Evolutionary conservation across 2,797 vertebrate species (phyloP).

Genomic region (Artibeus lituratus): DNA sequence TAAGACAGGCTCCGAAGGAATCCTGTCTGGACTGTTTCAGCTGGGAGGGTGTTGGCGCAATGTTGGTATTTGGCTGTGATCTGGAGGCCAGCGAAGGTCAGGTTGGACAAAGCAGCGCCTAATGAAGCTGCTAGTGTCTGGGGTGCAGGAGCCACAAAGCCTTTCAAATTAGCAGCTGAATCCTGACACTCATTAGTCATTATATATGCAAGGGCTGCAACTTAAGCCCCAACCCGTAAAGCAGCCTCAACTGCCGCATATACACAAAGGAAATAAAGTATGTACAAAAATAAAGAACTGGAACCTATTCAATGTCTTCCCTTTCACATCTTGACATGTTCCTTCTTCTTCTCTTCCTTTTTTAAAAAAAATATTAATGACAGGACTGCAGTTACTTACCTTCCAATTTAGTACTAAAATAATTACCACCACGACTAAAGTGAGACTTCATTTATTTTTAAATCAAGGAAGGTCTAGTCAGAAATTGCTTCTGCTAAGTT

Average conservation of each 20-base stretch:
- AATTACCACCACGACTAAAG: conserved; percentile 54
- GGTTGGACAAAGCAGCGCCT: conserved; percentile 63
- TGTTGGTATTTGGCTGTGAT: conserved; percentile 73
- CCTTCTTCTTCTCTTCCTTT: conserved; percentile 13
- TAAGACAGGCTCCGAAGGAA: conserved; percentile 45
- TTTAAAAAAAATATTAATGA: conserved; percentile 30
- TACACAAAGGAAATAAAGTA: conserved; percentile 35
- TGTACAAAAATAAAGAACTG: conserved; percentile 16
- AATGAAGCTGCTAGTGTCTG: conserved; percentile 66
- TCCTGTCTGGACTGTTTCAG: conserved; percentile 71
- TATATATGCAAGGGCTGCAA: conserved; percentile 38
- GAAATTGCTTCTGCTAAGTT: conserved; percentile 70
- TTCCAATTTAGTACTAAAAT: conserved; percentile 64
- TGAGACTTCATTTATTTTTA: conserved; percentile 66
- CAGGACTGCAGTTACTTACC: conserved; percentile 57
- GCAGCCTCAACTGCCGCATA: not conserved
- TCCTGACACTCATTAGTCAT: conserved; percentile 53
- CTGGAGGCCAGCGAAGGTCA: conserved; percentile 78
- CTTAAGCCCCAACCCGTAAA: conserved; percentile 52
- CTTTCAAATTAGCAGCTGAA: conserved; percentile 53
- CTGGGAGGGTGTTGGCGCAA: conserved; percentile 76
- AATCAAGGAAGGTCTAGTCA: conserved; percentile 66
- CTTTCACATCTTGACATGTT: conserved; percentile 39
- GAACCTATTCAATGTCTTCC: conserved; percentile 2
- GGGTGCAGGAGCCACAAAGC: conserved; percentile 65